A percentile compares a stretch with the other conserved stretches of the same genome.
Conservation (phyloP, 2,113 vertebrate species). For the Terrapene triunguis region DNA sequence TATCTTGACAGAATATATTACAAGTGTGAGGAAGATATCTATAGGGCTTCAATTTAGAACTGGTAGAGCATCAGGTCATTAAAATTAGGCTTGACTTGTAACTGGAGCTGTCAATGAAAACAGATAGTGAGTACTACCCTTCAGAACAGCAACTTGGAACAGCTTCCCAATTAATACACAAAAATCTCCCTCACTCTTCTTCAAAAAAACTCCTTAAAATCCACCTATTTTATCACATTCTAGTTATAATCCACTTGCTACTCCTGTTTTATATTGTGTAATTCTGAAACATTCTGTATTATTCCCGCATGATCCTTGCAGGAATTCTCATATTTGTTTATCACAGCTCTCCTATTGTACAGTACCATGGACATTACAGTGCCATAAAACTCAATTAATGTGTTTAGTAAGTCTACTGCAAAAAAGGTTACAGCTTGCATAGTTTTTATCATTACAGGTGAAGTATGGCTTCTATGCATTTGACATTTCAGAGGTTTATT, state of each 20-base stretch:
- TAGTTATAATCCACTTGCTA: background rate
- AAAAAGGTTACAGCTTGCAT: constrained; percentile 27
- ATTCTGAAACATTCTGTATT: background rate
- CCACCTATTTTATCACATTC: background rate
- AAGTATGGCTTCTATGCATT: background rate
- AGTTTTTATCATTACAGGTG: constrained; percentile 19
- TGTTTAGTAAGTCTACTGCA: constrained; percentile 2
- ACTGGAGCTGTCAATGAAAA: background rate
- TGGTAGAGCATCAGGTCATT: background rate
- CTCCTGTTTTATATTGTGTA: background rate
- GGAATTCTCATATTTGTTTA: background rate
- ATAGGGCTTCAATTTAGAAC: background rate
- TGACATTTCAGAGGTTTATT: constrained; percentile 54
- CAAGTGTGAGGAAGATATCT: background rate
- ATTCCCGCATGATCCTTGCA: background rate
- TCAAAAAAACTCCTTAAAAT: background rate
- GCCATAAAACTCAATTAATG: constrained; percentile 18
- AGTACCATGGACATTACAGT: background rate
- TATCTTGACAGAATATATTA: background rate
- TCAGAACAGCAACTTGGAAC: background rate
- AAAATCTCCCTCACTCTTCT: background rate
- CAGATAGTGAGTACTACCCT: background rate
- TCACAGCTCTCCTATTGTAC: background rate
- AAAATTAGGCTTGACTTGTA: background rate
- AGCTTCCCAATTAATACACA: background rate